Percentiles rank a stretch among this genome's conserved stretches.
Evolutionary conservation across 2,888 invertebrate genomes (phyloP).

Genomic region (Pseudococcus longispinus): DNA sequence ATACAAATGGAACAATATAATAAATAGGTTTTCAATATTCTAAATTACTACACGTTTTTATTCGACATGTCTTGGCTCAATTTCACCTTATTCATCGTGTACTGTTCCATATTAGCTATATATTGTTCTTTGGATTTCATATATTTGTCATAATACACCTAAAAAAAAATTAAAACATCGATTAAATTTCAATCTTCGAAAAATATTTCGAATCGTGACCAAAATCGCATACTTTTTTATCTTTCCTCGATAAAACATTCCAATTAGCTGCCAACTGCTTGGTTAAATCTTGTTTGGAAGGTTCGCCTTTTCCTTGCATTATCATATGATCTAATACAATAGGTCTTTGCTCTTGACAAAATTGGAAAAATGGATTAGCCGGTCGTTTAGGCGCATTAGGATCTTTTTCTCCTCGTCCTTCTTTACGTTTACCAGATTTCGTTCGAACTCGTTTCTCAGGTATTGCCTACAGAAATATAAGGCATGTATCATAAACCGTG

Average conservation of each 20-base stretch:
- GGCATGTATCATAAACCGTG: not conserved
- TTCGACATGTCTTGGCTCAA: not conserved
- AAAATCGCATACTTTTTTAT: slow-evolving; percentile 70
- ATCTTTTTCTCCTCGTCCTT: slow-evolving; percentile 71
- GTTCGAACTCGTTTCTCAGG: slow-evolving; percentile 43
- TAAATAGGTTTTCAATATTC: no score
- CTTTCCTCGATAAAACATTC: slow-evolving; percentile 73
- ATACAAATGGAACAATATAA: not conserved
- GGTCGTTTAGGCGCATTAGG: slow-evolving; percentile 81
- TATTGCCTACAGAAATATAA: not conserved
- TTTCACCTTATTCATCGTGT: slow-evolving; percentile 61
- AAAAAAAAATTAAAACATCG: slow-evolving; percentile 57
- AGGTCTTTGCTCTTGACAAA: slow-evolving; percentile 80
- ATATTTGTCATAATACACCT: slow-evolving; percentile 77
- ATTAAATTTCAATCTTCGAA: not conserved
- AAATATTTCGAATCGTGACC: not conserved
- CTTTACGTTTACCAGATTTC: slow-evolving; percentile 68
- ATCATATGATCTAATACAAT: slow-evolving; percentile 66
- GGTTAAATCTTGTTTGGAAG: slow-evolving; percentile 77
- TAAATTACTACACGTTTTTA: not conserved
- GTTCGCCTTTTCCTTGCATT: slow-evolving; percentile 71
- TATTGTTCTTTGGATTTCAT: slow-evolving; percentile 80
- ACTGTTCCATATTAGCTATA: slow-evolving; percentile 74
- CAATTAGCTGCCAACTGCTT: slow-evolving; percentile 77
- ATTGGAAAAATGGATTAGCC: slow-evolving; percentile 82